phyloP scores from a whole-genome alignment of 2,797 vertebrate species.

The Rhinoraja longicauda region DNA sequence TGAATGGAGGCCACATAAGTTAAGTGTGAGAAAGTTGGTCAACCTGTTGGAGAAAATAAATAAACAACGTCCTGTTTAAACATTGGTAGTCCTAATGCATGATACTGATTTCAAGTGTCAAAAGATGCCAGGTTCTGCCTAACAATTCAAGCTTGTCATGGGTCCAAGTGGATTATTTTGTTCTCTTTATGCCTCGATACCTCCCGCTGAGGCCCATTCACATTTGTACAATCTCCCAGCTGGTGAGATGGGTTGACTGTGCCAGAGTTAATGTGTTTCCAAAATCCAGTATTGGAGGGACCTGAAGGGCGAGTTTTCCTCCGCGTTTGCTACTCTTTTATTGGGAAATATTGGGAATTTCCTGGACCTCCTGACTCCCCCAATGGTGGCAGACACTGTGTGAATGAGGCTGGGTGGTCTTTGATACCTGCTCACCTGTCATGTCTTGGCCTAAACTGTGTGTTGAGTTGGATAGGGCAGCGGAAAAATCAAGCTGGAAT shows the following conservation, averaged over 20 bases:
- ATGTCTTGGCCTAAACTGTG: no score
- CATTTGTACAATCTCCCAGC: not conserved
- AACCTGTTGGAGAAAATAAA: not conserved
- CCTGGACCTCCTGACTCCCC: not conserved
- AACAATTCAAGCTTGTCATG: not conserved
- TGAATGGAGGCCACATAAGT: not conserved
- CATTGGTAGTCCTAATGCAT: not conserved
- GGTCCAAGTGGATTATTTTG: not conserved
- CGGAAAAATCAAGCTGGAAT: not conserved
- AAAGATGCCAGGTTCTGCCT: not conserved
- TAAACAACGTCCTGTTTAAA: not conserved
- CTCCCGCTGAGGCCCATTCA: not conserved
- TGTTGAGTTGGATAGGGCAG: no score
- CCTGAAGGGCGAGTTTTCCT: not conserved
- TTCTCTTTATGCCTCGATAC: not conserved
- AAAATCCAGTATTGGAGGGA: not conserved
- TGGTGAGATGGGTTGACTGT: not conserved
- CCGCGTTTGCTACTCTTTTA: not conserved
- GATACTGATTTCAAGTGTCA: not conserved
- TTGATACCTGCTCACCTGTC: no score
- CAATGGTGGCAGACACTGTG: not conserved
- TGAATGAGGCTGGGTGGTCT: no score
- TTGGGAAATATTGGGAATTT: not conserved
- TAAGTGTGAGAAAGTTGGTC: not conserved
- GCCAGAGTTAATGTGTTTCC: not conserved